Evolutionary conservation across 2,888 invertebrate genomes (phyloP).

Genomic region (Emmelina monodactyla): DNA sequence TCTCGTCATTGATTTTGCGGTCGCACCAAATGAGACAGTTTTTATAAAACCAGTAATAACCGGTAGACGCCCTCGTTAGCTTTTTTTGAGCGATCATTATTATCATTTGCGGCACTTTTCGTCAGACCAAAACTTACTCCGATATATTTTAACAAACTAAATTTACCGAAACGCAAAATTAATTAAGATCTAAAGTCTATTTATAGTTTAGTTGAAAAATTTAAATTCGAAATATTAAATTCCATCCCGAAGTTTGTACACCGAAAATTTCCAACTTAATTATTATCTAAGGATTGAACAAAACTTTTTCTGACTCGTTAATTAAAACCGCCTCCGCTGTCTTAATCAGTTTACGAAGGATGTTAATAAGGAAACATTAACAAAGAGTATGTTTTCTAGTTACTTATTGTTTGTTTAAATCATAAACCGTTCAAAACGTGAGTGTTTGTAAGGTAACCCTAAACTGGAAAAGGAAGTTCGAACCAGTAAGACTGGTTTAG

Average conservation of each 20-base stretch:
- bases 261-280: slow-evolving; percentile 1
- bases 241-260: too few relatives aligned
- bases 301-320: slow-evolving; percentile 3
- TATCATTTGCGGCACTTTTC: too few relatives aligned
- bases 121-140: too few relatives aligned
- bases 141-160: too few relatives aligned
- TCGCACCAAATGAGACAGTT: not conserved
- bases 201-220: too few relatives aligned
- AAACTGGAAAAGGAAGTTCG: slow-evolving; percentile 44
- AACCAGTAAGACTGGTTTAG: slow-evolving; percentile 38
- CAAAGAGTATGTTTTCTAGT: slow-evolving; percentile 7
- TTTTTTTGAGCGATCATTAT: too few relatives aligned
- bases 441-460: slow-evolving; percentile 4
- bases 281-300: not conserved
- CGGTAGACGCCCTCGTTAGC: too few relatives aligned
- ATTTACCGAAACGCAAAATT: too few relatives aligned
- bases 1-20: not conserved
- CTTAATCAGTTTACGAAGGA: slow-evolving; percentile 10
- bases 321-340: slow-evolving; percentile 9
- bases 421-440: not conserved
- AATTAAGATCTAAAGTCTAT: too few relatives aligned
- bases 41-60: too few relatives aligned
- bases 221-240: too few relatives aligned
- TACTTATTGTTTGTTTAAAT: slow-evolving; percentile 8
- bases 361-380: slow-evolving; percentile 8